A percentile compares a stretch with the other conserved stretches of the same genome.
phyloP scores from a whole-genome alignment of 2,888 invertebrate species.

The Parascotia fuliginaria region DNA sequence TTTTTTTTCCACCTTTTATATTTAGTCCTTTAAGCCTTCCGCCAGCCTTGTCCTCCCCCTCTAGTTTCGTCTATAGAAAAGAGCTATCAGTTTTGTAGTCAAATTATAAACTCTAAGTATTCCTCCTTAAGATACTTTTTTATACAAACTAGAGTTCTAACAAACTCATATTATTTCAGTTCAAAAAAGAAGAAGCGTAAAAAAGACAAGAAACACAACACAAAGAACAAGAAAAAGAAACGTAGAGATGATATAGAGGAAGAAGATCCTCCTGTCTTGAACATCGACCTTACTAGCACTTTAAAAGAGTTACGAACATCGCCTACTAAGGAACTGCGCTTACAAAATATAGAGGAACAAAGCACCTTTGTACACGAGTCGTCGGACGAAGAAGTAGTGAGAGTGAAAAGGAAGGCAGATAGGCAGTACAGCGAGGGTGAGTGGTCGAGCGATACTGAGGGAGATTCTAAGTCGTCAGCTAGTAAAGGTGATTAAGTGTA shows the following conservation, averaged over 20 bases:
- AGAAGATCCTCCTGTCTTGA: conserved; percentile 50
- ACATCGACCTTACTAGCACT: conserved; percentile 69
- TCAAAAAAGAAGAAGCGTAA: conserved; percentile 71
- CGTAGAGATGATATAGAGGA: conserved; percentile 48
- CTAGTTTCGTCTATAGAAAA: too few relatives aligned
- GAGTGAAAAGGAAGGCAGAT: conserved; percentile 52
- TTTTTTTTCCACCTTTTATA: not conserved
- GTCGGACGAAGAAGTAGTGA: conserved; percentile 51
- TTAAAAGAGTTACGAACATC: conserved; percentile 67
- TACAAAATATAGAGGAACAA: conserved; percentile 46
- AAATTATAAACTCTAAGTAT: too few relatives aligned
- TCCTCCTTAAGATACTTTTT: too few relatives aligned
- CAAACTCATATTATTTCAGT: conserved; percentile 43
- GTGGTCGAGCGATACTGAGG: conserved; percentile 78
- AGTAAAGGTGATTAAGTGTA: conserved; percentile 31
- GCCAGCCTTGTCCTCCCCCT: too few relatives aligned
- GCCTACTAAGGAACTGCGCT: conserved; percentile 66
- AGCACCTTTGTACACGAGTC: conserved; percentile 42
- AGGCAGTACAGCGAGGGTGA: conserved; percentile 79
- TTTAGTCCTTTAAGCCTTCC: too few relatives aligned
- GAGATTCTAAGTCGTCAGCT: conserved; percentile 56
- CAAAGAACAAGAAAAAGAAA: conserved; percentile 65
- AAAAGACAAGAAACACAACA: conserved; percentile 69
- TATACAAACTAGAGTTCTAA: too few relatives aligned
- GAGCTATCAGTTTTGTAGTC: too few relatives aligned